A percentile compares a stretch with the other conserved stretches of the same genome.
These are phyloP conservation scores for Mus spicilegus DNA, from an alignment of 2,113 vertebrate species.

Conservation along the genomic window DNA sequence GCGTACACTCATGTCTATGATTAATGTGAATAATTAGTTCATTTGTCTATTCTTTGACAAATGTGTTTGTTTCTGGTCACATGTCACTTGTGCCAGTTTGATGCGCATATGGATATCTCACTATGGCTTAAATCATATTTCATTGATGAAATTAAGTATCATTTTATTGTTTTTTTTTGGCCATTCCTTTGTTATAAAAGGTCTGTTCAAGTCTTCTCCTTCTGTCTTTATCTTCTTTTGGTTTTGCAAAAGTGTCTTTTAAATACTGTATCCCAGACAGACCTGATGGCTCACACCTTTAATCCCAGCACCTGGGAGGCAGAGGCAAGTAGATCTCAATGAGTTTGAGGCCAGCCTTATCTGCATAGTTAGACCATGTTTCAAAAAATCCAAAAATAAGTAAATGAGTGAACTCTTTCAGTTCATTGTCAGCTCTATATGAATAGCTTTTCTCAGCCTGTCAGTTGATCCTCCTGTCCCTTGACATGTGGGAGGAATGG, in stretches of 20 bases:
- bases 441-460: neutral
- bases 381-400: neutral
- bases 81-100: neutral
- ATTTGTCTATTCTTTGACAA: neutral
- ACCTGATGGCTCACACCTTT: neutral
- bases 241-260: neutral
- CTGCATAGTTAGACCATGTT: neutral
- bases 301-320: neutral
- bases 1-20: neutral
- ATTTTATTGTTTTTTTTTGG: neutral
- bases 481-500: neutral
- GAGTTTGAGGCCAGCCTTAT: neutral
- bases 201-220: neutral
- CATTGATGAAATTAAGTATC: neutral
- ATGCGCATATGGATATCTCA: neutral
- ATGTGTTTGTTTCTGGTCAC: neutral
- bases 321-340: neutral
- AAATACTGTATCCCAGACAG: neutral
- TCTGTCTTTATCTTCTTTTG: conserved; percentile 36
- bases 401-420: neutral
- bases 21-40: too few species aligned
- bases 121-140: neutral
- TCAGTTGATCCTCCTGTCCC: neutral
- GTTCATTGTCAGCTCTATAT: neutral
- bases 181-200: neutral